Percentiles rank a stretch among this genome's conserved stretches.
phyloP scores from a whole-genome alignment of 2,888 invertebrate species.

The Allophyes oxyacanthae region DNA sequence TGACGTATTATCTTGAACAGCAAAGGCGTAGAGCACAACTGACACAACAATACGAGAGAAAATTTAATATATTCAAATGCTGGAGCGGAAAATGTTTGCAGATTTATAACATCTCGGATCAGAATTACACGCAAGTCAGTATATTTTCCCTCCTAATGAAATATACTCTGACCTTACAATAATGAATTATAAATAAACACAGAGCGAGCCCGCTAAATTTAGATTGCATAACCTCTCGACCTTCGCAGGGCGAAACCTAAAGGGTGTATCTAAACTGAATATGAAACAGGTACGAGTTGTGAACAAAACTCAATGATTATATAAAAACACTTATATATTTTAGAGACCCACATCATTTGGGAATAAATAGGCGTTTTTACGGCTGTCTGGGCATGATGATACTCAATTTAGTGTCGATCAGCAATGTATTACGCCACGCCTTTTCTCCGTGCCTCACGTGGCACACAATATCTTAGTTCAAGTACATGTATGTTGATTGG shows the following conservation, averaged over 20 bases:
- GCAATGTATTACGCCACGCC: constrained; percentile 13
- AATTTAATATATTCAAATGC: constrained; percentile 26
- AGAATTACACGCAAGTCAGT: constrained; percentile 1
- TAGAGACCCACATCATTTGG: constrained; percentile 30
- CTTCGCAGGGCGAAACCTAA: background rate
- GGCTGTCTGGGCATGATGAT: constrained; percentile 30
- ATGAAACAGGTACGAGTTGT: constrained; percentile 8
- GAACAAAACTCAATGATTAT: constrained; percentile 2
- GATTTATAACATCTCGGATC: constrained; percentile 1
- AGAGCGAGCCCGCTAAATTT: constrained; percentile 12
- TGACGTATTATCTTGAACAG: constrained; percentile 20
- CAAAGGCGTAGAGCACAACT: constrained; percentile 1
- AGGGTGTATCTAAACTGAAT: constrained; percentile 16
- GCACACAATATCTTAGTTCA: background rate
- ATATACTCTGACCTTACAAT: constrained; percentile 12
- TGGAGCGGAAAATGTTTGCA: constrained; percentile 3
- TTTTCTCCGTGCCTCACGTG: constrained; percentile 3
- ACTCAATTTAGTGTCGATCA: constrained; percentile 37
- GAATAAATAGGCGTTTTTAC: constrained; percentile 28
- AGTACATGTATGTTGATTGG: constrained; percentile 5
- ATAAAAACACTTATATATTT: constrained; percentile 24
- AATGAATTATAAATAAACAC: constrained; percentile 35
- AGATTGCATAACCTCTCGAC: constrained; percentile 14
- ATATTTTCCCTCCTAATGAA: constrained; percentile 9
- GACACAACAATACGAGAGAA: constrained; percentile 14